Base-by-base conservation (phyloP, 2,797 vertebrate species). In the Lacerta bilineata region DNA sequence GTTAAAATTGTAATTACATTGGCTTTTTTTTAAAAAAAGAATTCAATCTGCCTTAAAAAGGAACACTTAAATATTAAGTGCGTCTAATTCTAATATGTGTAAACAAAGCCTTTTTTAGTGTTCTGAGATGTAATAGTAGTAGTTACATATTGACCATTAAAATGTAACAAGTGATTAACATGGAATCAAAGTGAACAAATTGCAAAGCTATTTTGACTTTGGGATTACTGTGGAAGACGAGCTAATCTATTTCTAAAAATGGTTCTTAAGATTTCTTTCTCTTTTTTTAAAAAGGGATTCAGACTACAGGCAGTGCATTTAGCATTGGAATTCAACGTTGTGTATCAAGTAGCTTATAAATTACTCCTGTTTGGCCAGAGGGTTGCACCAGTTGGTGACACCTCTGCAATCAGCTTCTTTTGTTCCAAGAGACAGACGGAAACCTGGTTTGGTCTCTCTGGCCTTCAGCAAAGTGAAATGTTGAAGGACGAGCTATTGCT, bases 1-100 rank as follows among this genome's bases (percentile, higher is more conserved):
- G 92, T 90, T 87, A 91, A 59, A 55, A 77, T 94, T 91, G 87
- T 91, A 93, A 69, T 93, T 95, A 93, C 18, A 88, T 91, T 93
- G 92, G 90, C 92, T 92, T 75, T 88, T 69, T 50, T 10, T 3
- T 25, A 29, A 74, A 88, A 84, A 74, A 88, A 83, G 33, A 92
- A 95, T 92, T 92, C 87, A 90, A 86, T 93, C 85, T 90, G 91
- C 87, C 41, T 93, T 93, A 87, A 88, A 93, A 94, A 90, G 84
- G 84, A 93, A 90, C 41, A 88, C 91, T 80, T 89, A 64, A 88
- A 74, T 88, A 92, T 92, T 91, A 94, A 92, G 80, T 82, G 41
- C 76, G 46, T 29, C 23, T n/a, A 68, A 77, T 83, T 86, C 43
- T 87, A 85, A 86, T 82, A 75, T 82, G 81, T 69, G 84, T 79